A percentile compares a stretch with the other conserved stretches of the same genome.
Evolutionary conservation across 2,888 invertebrate genomes (phyloP).

Genomic region (Orthosia cruda): DNA sequence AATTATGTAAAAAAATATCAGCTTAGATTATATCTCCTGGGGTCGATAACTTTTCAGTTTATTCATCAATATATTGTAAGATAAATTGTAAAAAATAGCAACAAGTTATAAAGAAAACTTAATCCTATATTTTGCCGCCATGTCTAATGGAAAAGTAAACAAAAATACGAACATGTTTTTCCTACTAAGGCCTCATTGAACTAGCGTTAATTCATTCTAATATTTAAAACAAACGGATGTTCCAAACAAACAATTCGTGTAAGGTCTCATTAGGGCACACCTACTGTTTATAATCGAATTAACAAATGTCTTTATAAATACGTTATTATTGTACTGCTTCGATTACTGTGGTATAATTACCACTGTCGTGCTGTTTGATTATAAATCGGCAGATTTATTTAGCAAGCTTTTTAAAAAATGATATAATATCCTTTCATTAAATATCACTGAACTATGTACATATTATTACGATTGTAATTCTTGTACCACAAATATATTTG

Average conservation of each 20-base stretch:
- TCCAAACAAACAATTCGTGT: slow-evolving; percentile 20
- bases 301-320: neutral
- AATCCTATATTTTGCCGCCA: neutral
- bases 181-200: neutral
- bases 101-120: too few species aligned
- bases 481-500: neutral
- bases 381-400: neutral
- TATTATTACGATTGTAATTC: neutral
- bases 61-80: neutral
- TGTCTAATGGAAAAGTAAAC: neutral
- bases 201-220: slow-evolving; percentile 2
- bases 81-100: neutral
- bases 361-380: neutral
- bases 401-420: too few species aligned
- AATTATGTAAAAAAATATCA: slow-evolving; percentile 10
- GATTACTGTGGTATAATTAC: neutral
- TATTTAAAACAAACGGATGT: slow-evolving; percentile 27
- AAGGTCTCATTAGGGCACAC: neutral
- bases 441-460: neutral
- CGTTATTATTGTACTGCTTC: neutral
- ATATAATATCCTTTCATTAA: neutral
- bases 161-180: neutral
- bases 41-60: slow-evolving; percentile 12
- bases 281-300: neutral
- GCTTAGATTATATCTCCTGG: neutral